Conservation (phyloP, 2,888 invertebrate genomes). For the Zelleria hepariella region DNA sequence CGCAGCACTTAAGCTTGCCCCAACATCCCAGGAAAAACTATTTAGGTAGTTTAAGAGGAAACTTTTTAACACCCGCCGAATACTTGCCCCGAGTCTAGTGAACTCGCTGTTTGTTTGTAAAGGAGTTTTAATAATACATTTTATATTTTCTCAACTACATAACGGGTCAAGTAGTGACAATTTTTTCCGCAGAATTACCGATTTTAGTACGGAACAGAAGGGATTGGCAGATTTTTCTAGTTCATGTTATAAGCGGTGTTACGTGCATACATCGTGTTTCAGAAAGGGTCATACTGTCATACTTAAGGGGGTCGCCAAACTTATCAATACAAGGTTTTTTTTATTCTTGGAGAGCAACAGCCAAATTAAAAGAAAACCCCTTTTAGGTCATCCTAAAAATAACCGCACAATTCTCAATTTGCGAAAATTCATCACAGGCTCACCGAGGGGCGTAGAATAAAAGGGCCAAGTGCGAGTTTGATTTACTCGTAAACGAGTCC, state of each 20-base stretch:
- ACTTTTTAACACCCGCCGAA: conserved; percentile 1
- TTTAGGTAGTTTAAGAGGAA: conserved; percentile 1
- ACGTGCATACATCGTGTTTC: no score
- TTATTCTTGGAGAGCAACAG: no score
- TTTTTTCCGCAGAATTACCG: no score
- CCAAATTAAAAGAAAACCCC: no score
- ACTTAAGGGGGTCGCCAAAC: no score
- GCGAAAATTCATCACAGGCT: not conserved
- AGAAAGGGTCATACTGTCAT: no score
- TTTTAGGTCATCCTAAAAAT: no score
- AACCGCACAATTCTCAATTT: not conserved
- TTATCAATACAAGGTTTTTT: no score
- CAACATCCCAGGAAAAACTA: not conserved
- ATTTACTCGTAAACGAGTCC: not conserved
- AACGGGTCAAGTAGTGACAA: no score
- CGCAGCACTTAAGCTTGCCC: not conserved
- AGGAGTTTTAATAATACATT: not conserved
- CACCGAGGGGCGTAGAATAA: not conserved
- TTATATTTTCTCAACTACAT: not conserved
- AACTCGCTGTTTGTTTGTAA: not conserved
- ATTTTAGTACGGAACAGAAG: no score
- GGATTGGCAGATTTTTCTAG: no score
- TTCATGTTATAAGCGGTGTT: no score
- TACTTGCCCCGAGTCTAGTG: not conserved
- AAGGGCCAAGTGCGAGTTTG: not conserved